These are phyloP conservation scores for Blomia tropicalis DNA, from an alignment of 2,888 invertebrate species.

Conservation along the genomic window DNA sequence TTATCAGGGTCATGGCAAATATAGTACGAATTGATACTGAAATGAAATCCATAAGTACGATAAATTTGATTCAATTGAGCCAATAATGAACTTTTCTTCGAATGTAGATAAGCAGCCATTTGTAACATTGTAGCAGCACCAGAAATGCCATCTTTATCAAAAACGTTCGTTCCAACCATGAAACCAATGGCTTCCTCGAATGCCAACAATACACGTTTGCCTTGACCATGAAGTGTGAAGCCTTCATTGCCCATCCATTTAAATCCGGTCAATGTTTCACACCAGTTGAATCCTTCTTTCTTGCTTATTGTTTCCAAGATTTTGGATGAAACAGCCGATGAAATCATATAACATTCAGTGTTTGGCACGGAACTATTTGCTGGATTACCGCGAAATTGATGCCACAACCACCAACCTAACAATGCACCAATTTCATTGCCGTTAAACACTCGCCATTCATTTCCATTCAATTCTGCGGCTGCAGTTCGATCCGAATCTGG, in stretches of 20 bases:
- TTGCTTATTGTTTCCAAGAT: conserved; percentile 65
- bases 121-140: conserved; percentile 67
- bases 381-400: background rate
- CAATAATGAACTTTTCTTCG: conserved; percentile 38
- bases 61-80: conserved; percentile 56
- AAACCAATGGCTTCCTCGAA: conserved; percentile 89
- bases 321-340: conserved; percentile 92
- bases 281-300: conserved; percentile 55
- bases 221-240: conserved; percentile 50
- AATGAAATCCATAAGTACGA: conserved; percentile 67
- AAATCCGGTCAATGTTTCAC: conserved; percentile 91
- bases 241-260: conserved; percentile 97
- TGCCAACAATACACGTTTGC: conserved; percentile 68
- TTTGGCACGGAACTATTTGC: background rate
- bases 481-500: conserved; percentile 95
- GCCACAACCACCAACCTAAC: conserved; percentile 79
- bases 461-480: conserved; percentile 61
- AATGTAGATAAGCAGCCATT: conserved; percentile 52
- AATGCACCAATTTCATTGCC: conserved; percentile 91
- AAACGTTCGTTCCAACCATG: conserved; percentile 51
- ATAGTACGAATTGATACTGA: conserved; percentile 72
- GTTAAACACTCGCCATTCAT: conserved; percentile 73
- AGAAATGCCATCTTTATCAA: conserved; percentile 91
- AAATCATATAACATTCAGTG: conserved; percentile 58
- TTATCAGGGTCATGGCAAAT: conserved; percentile 57